Evolutionary conservation across 2,888 invertebrate genomes (phyloP), one percentile per base, ranked within the genome.

Genomic region (Eucera pruinosa): DNA sequence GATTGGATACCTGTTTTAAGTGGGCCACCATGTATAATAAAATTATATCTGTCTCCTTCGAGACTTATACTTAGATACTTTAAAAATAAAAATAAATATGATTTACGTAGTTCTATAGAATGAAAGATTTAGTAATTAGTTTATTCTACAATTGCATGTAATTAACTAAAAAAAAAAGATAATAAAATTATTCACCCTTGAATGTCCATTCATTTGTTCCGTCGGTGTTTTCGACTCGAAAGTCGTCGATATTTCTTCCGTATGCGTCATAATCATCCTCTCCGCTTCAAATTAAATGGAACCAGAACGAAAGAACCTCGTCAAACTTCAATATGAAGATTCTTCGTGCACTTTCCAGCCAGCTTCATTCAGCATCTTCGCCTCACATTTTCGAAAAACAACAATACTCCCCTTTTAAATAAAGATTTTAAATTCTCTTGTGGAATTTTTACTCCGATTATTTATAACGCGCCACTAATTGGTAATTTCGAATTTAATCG

Each of bases 171-270:
- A 9, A 11, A 36, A 11, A 9, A 36, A 23, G n/a, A n/a, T n/a
- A n/a, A n/a, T n/a, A 7, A 3, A n/a, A 41, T 54, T 78, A 72
- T 79, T 85, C 83, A 87, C 87, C 85, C 79, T 80, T 11, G 78
- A 58, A 43, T 84, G 86, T 36, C 86, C 86, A 52, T 83, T 88
- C 69, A 80, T 78, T 62, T 86, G 86, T 20, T 71, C 72, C 36
- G 82, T 66, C 45, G 81, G 61, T 3, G 80, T 81, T 66, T 87
- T 80, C 58, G 80, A 72, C 67, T 78, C 71, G 69, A 82, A 82
- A 30, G 80, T 83, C 75, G 68, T 70, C 47, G 74, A 77, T 41
- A 68, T 60, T 48, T 83, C 80, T 50, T 82, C 80, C 27, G 79
- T 78, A 20, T 84, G 83, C 45, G 80, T 88, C 81, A 86, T 84